A percentile compares a stretch with the other conserved stretches of the same genome.
Evolutionary conservation across 2,888 invertebrate genomes (phyloP).

Genomic region (Mechanitis mazaeus): DNA sequence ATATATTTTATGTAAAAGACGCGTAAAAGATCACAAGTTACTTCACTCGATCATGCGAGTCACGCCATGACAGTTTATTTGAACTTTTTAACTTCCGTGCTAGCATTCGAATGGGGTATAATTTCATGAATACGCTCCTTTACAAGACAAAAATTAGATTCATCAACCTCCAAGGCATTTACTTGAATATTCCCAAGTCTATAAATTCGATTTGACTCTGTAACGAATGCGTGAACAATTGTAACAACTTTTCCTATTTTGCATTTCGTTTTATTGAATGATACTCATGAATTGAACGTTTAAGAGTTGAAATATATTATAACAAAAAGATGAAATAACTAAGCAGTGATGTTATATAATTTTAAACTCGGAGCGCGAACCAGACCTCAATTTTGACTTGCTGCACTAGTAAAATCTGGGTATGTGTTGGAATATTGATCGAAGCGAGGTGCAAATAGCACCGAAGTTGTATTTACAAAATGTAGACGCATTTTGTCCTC

Average conservation of each 20-base stretch:
- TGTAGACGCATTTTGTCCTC: too few relatives aligned
- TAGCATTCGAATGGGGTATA: slow-evolving; percentile 69
- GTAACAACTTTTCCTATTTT: slow-evolving; percentile 53
- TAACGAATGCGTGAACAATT: slow-evolving; percentile 60
- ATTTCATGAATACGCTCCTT: slow-evolving; percentile 68
- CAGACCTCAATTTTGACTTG: too few relatives aligned
- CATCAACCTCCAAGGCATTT: slow-evolving; percentile 61
- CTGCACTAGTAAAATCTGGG: too few relatives aligned
- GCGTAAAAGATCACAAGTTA: background rate
- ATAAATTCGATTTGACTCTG: slow-evolving; percentile 57
- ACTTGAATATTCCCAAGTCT: slow-evolving; percentile 51
- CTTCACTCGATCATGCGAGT: slow-evolving; percentile 53
- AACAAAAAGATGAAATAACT: slow-evolving; percentile 24
- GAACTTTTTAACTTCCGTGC: slow-evolving; percentile 67
- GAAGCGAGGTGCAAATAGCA: too few relatives aligned
- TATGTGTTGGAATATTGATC: too few relatives aligned
- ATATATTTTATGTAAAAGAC: background rate
- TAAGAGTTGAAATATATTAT: slow-evolving; percentile 33
- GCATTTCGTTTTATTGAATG: slow-evolving; percentile 43
- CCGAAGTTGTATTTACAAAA: too few relatives aligned
- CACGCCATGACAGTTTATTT: slow-evolving; percentile 73
- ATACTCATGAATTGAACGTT: slow-evolving; percentile 16
- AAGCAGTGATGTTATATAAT: slow-evolving; percentile 43
- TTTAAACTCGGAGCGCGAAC: slow-evolving; percentile 12
- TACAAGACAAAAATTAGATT: slow-evolving; percentile 69